Base-by-base conservation (phyloP, 2,797 vertebrate species). In the Ceyx erithaca region DNA sequence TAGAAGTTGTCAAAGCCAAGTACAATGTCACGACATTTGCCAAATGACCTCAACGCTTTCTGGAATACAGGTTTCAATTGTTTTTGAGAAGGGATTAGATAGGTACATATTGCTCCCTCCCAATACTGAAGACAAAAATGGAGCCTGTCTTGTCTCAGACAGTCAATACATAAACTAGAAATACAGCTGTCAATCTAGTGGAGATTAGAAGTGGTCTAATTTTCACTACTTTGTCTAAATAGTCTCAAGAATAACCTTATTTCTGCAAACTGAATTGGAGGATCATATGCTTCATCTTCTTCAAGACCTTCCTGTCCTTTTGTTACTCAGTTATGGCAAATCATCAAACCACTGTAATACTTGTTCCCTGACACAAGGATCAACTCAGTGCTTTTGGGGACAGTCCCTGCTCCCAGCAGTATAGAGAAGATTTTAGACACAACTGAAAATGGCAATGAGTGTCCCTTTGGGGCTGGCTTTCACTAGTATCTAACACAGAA, bases 381-480 rank as follows among this genome's bases (percentile, higher is more conserved):
- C 78, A 70, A 40, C 63, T 52, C 52, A 21, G 64, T 0, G 10
- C 78, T 92, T 93, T 78, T 88, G 79, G 81, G 69, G 86, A 87
- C 84, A 85, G 71, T 59, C 54, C 21, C 46, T 85, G 80, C 75
- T 88, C 75, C 63, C 46, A 91, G 85, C 54, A 80, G 55, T 41
- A 89, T 2, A 75, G 64, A 85, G 40, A 90, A 71, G 77, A 81
- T 79, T 94, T 93, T 41, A 93, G 94, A 77, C 70, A 68, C 68
- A 92, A 88, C 75, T 87, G 80, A 80, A 95, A 91, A 82, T 55
- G 78, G 71, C 79, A 80, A 51, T 71, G 68, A 80, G 54, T 71
- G 68, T 54, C 75, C 78, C 84, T 92, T 89, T 86, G 46, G 84
- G 83, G 62, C 8, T 80, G 66, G 28, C 31, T 85, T 94, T 94